Conservation (phyloP, 2,888 invertebrate genomes). For the Aleiodes leptofemur region DNA sequence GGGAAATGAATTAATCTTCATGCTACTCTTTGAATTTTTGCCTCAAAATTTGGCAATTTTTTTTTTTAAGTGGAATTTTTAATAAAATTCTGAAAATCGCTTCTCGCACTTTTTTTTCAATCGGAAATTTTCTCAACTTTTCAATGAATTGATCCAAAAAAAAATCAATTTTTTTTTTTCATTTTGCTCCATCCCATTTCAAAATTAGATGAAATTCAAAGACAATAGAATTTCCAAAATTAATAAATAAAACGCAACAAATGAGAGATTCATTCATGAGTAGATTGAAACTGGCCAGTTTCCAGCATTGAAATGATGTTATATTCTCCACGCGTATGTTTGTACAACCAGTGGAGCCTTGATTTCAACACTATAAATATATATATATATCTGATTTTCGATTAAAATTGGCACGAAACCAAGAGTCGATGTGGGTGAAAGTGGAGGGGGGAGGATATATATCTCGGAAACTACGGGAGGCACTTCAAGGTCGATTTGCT, state of each 20-base stretch:
- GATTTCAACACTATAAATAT: background rate
- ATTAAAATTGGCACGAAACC: slow-evolving; percentile 41
- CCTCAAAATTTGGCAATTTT: no score
- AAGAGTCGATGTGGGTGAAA: slow-evolving; percentile 19
- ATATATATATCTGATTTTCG: slow-evolving; percentile 15
- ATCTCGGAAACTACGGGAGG: background rate
- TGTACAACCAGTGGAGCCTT: slow-evolving; percentile 22
- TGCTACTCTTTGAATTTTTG: no score
- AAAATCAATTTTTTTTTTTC: no score
- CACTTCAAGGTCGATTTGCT: slow-evolving; percentile 25
- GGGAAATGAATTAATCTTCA: no score
- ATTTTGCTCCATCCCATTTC: no score
- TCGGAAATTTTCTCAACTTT: no score
- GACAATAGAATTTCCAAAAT: background rate
- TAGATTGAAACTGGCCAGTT: slow-evolving; percentile 24
- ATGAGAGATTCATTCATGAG: slow-evolving; percentile 31
- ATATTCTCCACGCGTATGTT: slow-evolving; percentile 26
- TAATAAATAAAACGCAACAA: slow-evolving; percentile 6
- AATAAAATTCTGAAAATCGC: no score
- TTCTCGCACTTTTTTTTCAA: no score
- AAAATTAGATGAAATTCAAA: no score
- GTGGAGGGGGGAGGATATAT: background rate
- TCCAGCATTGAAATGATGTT: slow-evolving; percentile 29
- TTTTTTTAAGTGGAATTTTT: no score
- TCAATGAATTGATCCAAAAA: no score